phyloP scores from a whole-genome alignment of 2,113 vertebrate genomes.

The Nestor notabilis region DNA sequence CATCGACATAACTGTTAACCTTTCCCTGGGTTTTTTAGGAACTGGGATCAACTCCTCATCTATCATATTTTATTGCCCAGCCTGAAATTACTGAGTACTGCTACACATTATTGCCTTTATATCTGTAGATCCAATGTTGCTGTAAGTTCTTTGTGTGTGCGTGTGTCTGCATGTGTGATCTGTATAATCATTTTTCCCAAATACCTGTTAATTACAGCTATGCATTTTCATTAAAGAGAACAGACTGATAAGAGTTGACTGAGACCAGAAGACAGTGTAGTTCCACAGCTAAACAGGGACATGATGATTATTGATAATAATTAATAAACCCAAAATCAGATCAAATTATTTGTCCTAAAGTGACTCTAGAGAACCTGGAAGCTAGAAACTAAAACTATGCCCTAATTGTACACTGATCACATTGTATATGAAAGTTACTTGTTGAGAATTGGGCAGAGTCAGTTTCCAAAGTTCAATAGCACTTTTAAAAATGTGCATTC shows the following conservation, averaged over 20 bases:
- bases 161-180: neutral
- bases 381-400: neutral
- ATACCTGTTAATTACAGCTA: neutral
- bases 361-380: neutral
- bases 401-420: neutral
- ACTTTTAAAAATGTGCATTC: neutral
- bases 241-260: neutral
- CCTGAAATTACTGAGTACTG: neutral
- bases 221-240: neutral
- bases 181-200: neutral
- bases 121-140: neutral
- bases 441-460: neutral
- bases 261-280: neutral
- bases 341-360: neutral
- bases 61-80: neutral
- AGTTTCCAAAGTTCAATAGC: neutral
- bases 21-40: neutral
- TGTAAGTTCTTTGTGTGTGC: neutral
- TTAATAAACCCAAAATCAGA: neutral
- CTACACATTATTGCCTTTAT: neutral
- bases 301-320: neutral
- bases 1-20: neutral
- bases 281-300: neutral
- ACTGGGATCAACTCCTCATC: neutral
- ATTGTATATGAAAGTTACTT: neutral